Conservation (phyloP, 1,140 invertebrate species). For the Sitobion miscanthi region DNA sequence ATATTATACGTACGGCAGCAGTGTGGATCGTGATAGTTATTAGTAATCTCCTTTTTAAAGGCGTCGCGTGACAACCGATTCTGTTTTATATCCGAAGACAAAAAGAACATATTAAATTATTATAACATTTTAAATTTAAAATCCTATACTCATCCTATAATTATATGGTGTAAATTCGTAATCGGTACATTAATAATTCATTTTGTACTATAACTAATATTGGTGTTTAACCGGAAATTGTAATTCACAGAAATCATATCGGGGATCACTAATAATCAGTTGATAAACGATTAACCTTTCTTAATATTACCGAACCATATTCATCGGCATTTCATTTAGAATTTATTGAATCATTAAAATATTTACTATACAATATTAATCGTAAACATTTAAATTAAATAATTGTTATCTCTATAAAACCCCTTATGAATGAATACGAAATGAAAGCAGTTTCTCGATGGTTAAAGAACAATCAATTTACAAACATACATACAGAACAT, state of each 20-base stretch:
- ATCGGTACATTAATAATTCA: not conserved
- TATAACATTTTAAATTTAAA: not conserved
- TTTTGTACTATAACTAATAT: not conserved
- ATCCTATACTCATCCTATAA: not conserved
- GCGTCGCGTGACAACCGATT: not conserved
- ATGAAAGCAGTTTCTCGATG: not conserved
- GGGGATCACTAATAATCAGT: not conserved
- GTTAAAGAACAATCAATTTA: not conserved
- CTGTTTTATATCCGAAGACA: not conserved
- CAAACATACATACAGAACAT: not conserved
- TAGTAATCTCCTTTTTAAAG: not conserved
- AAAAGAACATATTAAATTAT: not conserved
- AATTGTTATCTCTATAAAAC: not conserved
- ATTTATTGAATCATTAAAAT: slow-evolving; percentile 32
- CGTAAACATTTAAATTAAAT: slow-evolving; percentile 4
- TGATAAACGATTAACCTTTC: slow-evolving; percentile 17
- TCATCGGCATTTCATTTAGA: not conserved
- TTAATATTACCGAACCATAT: not conserved
- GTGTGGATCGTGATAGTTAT: too few species aligned
- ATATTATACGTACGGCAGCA: not conserved
- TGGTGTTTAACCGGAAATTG: not conserved
- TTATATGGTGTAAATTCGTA: not conserved
- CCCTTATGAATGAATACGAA: not conserved
- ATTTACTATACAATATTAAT: not conserved
- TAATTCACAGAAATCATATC: slow-evolving; percentile 26